Evolutionary conservation across 2,797 vertebrate species (phyloP), one percentile per base, ranked within the genome.

Genomic region (Alca torda): DNA sequence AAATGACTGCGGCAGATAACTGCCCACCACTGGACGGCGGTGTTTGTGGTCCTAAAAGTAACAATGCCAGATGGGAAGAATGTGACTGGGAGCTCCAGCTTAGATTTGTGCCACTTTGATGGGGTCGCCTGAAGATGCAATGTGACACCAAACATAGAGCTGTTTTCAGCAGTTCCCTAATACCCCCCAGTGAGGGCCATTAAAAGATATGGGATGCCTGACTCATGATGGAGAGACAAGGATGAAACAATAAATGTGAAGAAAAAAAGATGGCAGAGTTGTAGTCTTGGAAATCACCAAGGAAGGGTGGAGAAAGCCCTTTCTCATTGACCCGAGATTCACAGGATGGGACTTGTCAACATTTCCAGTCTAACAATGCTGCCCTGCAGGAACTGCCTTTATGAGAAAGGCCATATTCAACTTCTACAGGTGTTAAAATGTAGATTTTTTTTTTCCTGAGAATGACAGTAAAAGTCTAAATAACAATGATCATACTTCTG

Each of bases 171-270:
- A 48, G 12, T 19, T 70, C 25, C 16, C 7, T 64, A n/a, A 10
- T 16, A 81, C 9, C 4, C 6, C 0, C 0, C 17, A n/a, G 4
- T 16, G n/a, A 78, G 15, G 5, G 41, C 6, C 46, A 39, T 50
- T 65, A 59, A 82, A 61, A 8, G 2, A 21, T 35, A 78, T 3
- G 17, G 24, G 6, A 18, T 50, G 12, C 41, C 30, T 53, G 37
- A 59, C 16, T 8, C 6, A 13, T n/a, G 74, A 45, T 0, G 16
- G 31, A 80, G 21, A 67, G 37, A 76, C 1, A 1, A 85, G 4
- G 16, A 37, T 74, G 70, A 45, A 86, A 82, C 14, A 69, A 46
- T 31, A 68, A 78, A 50, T 2, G 9, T 26, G 18, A 60, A 80
- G 30, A n/a, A 65, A 88, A 18, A 59, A 87, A 78, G n/a, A 46